A percentile compares a stretch with the other conserved stretches of the same genome.
Evolutionary conservation across 2,113 vertebrate genomes (phyloP).

Genomic region (Thymallus thymallus): DNA sequence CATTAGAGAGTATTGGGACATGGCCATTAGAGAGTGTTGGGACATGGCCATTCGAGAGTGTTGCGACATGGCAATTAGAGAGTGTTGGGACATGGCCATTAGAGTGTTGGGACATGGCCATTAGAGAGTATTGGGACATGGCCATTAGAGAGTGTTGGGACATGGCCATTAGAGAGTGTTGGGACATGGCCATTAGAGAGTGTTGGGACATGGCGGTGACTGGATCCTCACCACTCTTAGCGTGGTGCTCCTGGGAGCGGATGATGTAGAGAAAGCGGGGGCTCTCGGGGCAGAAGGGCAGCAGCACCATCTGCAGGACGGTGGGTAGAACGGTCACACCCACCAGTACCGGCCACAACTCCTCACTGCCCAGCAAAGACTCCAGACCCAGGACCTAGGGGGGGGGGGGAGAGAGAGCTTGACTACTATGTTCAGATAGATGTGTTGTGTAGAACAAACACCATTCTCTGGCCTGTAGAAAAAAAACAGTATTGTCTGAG

Average conservation of each 20-base stretch:
- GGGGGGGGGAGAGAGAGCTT: too few relatives aligned
- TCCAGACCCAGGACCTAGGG: conserved; percentile 79
- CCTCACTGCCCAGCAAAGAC: conserved; percentile 73
- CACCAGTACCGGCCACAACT: conserved; percentile 82
- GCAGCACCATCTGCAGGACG: conserved; percentile 78
- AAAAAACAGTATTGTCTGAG: too few relatives aligned
- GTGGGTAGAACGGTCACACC: conserved; percentile 83
- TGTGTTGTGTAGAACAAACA: too few relatives aligned
- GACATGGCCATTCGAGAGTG: too few relatives aligned
- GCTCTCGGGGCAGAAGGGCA: conserved; percentile 89
- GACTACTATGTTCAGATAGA: too few relatives aligned
- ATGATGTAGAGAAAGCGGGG: conserved; percentile 86
- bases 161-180: not conserved
- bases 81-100: not conserved
- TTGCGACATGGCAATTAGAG: not conserved
- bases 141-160: too few relatives aligned
- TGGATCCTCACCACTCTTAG: conserved; percentile 32
- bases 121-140: too few relatives aligned
- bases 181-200: not conserved
- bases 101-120: too few relatives aligned
- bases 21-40: too few relatives aligned
- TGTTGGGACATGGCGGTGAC: not conserved
- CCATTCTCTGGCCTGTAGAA: too few relatives aligned
- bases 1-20: not conserved
- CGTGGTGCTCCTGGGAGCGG: conserved; percentile 81